Base-by-base conservation (phyloP, 2,888 invertebrate species). In the Lutraria lutraria region DNA sequence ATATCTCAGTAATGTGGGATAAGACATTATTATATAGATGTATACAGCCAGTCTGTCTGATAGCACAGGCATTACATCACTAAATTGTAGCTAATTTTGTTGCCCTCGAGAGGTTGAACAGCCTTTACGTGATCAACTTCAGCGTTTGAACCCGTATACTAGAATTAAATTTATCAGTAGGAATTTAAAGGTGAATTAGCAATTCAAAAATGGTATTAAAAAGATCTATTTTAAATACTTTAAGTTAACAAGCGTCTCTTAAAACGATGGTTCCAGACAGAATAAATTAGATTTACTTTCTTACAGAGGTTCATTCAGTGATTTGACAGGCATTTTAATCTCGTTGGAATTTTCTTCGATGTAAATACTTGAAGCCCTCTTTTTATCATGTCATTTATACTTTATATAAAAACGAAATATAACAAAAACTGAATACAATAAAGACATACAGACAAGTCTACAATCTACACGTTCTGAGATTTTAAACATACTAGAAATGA, bases 341-440 rank as follows among this genome's bases (percentile, higher is more conserved):
- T 76, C 29, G 31, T 72, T 25, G 25, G 72, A 72, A 72, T 29
- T 25, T 72, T 72, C 76, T 25, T 34, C 29, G 16, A 31, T 29
- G 29, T 34, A 19, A 76, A 76, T 31, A 19, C 25, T 76, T 76
- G 76, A 76, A 76, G 31, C 29, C 76, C 29, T 13, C 31, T 31
- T 76, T 76, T 76, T 76, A 76, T 76, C 15, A 19, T 76, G 76
- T 76, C 76, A 76, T 76, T 34, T 76, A 34, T 76, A 76, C 76
- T 76, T 31, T 16, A 76, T 15, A 31, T 31, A 76, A 43, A n/a
- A 76, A 76, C 31, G 76, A 76, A 76, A 76, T 76, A 76, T 34
- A 15, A 25, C 21, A 10, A 76, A 31, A 34, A 19, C 25, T 76
- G 63, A 68, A 68, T 25, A 68, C 25, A 68, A 68, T 68, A 68